Base-by-base conservation (phyloP, 2,113 vertebrate genomes). In the Eolophus roseicapilla region DNA sequence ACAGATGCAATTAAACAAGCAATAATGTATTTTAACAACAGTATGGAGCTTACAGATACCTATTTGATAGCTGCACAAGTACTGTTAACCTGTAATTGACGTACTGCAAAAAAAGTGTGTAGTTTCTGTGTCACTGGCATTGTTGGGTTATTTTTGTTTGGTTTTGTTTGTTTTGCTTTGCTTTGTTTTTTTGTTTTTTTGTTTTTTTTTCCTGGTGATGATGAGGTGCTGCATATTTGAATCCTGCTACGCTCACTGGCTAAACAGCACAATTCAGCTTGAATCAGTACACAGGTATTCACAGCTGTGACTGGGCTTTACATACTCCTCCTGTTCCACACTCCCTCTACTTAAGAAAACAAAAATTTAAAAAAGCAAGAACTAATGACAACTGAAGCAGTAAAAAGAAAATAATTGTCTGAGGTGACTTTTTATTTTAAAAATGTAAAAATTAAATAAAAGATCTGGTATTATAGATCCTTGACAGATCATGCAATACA, bases 211-310 rank as follows among this genome's bases (percentile, higher is more conserved):
- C 28, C 8, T 13, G 9, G 13, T n/a, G 37, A 46, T 50, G 37
- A 55, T 3, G 6, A 33, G 5, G 7, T 81, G 20, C 27, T 80
- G 12, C 7, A 64, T n/a, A 55, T 86, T 46, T 70, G 28, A 86
- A 86, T 79, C 29, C 23, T 35, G 15, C 11, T 47, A 3, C 9
- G 19, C 23, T 90, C 25, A 16, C 15, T 62, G 29, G 17, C 14
- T 79, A 57, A 80, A 39, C 6, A 11, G 33, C 43, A 29, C 27
- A 10, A 44, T 57, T 44, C 27, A 85, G 2, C 8, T 27, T 37
- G n/a, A 82, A 18, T 63, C 55, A n/a, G 0, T 35, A 19, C n/a
- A 13, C 0, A 1, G 33, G 3, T 44, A 59, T 55, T 27, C 27
- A 50, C 37, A 79, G 20, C 52, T 53, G 16, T 80, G 62, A 47